Evolutionary conservation across 1,140 invertebrate species (phyloP), one percentile per base, ranked within the genome.

Genomic region (Leptopilina clavipes): DNA sequence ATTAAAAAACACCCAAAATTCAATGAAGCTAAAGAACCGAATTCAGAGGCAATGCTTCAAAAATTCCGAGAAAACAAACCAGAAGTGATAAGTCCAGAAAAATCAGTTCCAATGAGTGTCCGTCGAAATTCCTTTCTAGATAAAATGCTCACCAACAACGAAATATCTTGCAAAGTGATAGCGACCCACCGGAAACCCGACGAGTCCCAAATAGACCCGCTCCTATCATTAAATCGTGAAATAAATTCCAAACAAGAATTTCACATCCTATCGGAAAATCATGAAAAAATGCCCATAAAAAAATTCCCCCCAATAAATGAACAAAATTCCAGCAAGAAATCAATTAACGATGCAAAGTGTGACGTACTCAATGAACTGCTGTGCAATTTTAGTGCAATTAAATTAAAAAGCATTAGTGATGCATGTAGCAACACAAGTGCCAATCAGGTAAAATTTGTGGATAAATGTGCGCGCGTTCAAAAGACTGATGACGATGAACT

Each of bases 291-390:
- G 1, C 25, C 25, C 25, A n/a, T 31, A 31, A 31, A 31, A 31
- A 31, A 31, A 31, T 31, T 31, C 5, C 17, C 19, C 19, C 17
- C 10, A 54, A 54, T 18, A 9, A 10, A 18, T 11, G 75, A 3
- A 1, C n/a, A 12, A 75, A 56, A 11, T 11, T 70, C 8, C 3
- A 17, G 9, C 8, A 81, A 76, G 31, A 88, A 82, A 74, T 82
- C 73, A 48, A 75, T 72, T 1, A 72, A 79, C 3, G 84, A 89
- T 12, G 82, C 73, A 0, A 90, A 90, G 65, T 84, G 79, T 74
- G 83, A 88, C 18, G 79, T 90, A 48, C 54, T 90, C 19, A 88
- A 86, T 56, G 89, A 90, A 71, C 76, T 90, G 43, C 74, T 90
- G 18, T 83, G 73, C 31, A 90, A 88, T 77, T 90, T 90, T 44